A percentile compares a stretch with the other conserved stretches of the same genome.
Evolutionary conservation across 2,797 vertebrate species (phyloP).

Genomic region (Catharus ustulatus): DNA sequence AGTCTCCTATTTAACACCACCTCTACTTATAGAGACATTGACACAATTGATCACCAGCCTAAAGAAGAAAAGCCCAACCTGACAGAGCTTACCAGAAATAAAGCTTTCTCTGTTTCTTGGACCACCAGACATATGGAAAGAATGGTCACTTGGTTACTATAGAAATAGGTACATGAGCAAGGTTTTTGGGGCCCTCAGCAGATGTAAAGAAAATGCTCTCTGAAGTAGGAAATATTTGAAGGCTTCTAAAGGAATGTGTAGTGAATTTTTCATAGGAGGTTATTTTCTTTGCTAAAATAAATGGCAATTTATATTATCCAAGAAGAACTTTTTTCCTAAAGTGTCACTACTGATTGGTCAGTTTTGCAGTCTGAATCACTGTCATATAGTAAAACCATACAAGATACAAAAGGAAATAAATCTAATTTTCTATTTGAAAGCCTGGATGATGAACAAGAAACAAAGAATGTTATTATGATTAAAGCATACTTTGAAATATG

Average conservation of each 20-base stretch:
- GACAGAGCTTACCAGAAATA: constrained; percentile 69
- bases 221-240: background rate
- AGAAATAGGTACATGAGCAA: background rate
- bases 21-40: background rate
- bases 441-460: background rate
- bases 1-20: constrained; percentile 43
- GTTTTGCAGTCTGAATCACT: background rate
- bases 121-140: background rate
- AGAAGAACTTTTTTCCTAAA: background rate
- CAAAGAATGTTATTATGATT: background rate
- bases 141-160: background rate
- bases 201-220: constrained; percentile 37
- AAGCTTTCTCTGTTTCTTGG: constrained; percentile 70
- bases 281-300: background rate
- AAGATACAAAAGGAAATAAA: background rate
- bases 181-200: constrained; percentile 24
- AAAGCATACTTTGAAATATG: background rate
- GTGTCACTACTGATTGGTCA: background rate
- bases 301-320: background rate
- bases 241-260: background rate
- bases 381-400: background rate
- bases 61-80: constrained; percentile 64
- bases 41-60: constrained; percentile 1
- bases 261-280: background rate
- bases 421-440: background rate